A percentile compares a stretch with the other conserved stretches of the same genome.
phyloP scores from a whole-genome alignment of 1,140 invertebrate species.

The Heterodera schachtii region DNA sequence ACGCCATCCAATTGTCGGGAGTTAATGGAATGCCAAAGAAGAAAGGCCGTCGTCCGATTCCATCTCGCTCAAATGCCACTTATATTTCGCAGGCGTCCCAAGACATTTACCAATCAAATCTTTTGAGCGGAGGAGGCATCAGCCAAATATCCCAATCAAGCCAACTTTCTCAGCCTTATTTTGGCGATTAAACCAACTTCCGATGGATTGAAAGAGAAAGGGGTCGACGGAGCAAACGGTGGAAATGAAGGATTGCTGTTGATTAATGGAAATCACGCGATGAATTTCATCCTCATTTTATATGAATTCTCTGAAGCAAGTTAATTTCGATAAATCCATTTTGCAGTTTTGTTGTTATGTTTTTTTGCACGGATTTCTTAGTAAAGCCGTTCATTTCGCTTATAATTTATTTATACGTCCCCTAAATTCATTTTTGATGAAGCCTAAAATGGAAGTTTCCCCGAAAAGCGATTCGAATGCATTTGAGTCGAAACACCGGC shows the following conservation, averaged over 20 bases:
- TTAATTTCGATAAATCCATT: not conserved
- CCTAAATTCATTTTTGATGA: not conserved
- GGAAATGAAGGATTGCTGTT: not conserved
- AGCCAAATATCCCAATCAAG: slow-evolving; percentile 28
- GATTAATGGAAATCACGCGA: not conserved
- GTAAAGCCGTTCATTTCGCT: no score
- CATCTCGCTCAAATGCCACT: slow-evolving; percentile 1
- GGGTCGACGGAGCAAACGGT: not conserved
- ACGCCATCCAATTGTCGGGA: slow-evolving; percentile 17
- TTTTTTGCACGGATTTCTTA: not conserved
- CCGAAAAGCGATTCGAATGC: not conserved
- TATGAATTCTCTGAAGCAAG: not conserved
- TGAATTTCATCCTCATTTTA: not conserved
- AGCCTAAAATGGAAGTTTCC: not conserved
- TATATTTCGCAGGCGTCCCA: slow-evolving; percentile 34
- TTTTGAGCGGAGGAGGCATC: slow-evolving; percentile 11
- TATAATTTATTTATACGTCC: no score
- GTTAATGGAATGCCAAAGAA: slow-evolving; percentile 13
- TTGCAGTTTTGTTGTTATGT: no score
- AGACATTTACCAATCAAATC: slow-evolving; percentile 18
- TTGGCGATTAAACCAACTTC: not conserved
- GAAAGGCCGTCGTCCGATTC: slow-evolving; percentile 17
- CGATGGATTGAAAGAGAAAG: not conserved
- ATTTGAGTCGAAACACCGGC: not conserved
- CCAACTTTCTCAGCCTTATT: slow-evolving; percentile 14